phyloP scores from a whole-genome alignment of 2,888 invertebrate species.

The Dynastes maya region DNA sequence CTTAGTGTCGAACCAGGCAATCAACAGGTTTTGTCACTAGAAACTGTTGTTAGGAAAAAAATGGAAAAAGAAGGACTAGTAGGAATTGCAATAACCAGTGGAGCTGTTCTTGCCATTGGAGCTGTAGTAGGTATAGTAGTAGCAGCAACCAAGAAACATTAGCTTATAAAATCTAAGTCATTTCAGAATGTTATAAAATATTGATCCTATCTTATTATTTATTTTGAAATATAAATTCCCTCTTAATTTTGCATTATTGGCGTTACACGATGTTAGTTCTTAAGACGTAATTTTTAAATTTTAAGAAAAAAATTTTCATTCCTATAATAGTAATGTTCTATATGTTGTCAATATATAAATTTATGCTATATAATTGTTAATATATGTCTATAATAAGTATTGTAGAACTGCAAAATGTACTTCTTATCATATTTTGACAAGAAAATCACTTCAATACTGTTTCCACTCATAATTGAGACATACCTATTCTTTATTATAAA shows the following conservation, averaged over 20 bases:
- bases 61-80: conserved; percentile 93
- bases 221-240: conserved; percentile 42
- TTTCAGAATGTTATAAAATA: conserved; percentile 1
- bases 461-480: not conserved
- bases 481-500: conserved; percentile 3
- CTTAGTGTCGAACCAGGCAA: conserved; percentile 79
- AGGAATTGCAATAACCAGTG: conserved; percentile 92
- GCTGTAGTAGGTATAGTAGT: conserved; percentile 89
- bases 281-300: conserved; percentile 32
- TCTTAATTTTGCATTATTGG: conserved; percentile 27
- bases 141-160: conserved; percentile 68
- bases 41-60: conserved; percentile 89
- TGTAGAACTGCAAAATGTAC: not conserved
- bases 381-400: not conserved
- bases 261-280: not conserved
- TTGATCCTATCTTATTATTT: conserved; percentile 41
- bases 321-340: not conserved
- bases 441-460: not conserved
- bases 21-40: conserved; percentile 82
- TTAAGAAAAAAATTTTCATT: conserved; percentile 14
- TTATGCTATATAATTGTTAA: not conserved
- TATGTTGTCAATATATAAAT: conserved; percentile 6
- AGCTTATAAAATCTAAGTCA: conserved; percentile 12
- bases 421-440: not conserved
- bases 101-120: conserved; percentile 88